Evolutionary conservation across 2,888 invertebrate genomes (phyloP), one percentile per base, ranked within the genome.

Genomic region (Rotaria magnacalcarata): DNA sequence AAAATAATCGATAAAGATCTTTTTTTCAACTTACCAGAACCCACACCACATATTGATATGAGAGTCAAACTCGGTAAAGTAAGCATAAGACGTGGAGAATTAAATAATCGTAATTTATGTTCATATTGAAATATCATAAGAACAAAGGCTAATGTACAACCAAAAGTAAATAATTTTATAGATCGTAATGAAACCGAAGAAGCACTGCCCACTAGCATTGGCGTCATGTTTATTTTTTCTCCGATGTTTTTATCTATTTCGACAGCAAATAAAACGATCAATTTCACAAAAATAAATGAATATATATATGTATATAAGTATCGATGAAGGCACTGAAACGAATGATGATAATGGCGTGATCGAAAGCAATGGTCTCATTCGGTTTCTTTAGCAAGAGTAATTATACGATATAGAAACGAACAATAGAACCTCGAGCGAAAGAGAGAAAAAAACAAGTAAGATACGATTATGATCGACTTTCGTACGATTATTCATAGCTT

Each of bases 51-150:
- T 47, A 47, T 47, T 2, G 47, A 80, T 80, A 80, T 80, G 19
- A 80, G 43, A 3, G 47, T 47, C 19, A 80, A 47, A 41, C 47
- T 47, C 11, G 80, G 80, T 19, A 67, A 41, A n/a, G 80, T 80
- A 8, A 80, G 80, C n/a, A 80, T 80, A 14, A 80, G n/a, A 47
- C 80, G 47, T 24, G 80, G 43, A 34, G 67, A 67, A 80, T 80
- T 43, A 47, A 80, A 80, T 80, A 80, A 14, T 47, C 80, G 43
- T 24, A 80, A n/a, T 80, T 80, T 80, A 47, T 80, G 47, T n/a
- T 80, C 80, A 80, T 47, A 80, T 80, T 80, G 80, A 80, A 80
- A 80, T 80, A 34, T 47, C 80, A 80, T 80, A 47, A 80, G 47
- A 19, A 80, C 80, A 47, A 80, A 14, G 24, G 80, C 80, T 80